Base-by-base conservation (phyloP, 2,113 vertebrate genomes). In the Dicentrarchus labrax region DNA sequence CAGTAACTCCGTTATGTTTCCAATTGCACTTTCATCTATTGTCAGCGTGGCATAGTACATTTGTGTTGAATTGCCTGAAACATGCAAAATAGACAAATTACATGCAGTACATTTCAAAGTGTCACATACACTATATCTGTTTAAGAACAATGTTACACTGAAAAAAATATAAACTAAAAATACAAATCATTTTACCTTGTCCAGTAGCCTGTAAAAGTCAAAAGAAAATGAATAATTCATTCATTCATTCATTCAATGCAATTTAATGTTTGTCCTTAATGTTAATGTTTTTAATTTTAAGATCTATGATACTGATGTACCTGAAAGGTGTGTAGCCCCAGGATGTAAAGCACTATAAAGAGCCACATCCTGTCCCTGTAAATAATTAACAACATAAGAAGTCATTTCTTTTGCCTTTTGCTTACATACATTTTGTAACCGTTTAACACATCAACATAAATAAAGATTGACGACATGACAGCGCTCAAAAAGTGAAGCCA, bases 31-130 rank as follows among this genome's bases (percentile, higher is more conserved):
- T 5, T 19, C 0, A 2, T 95, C 95, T 8, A 92, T 60, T 11
- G 0, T 59, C 75, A 95, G 72, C 54, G 78, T 89, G 24, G 65
- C 0, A 19, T 93, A 93, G 9, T 88, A 67, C 60, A 91, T 77
- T 65, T 90, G 78, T 0, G 90, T 91, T 53, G 83, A 91, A 10
- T 50, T 78, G 0, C 0, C 92, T 94, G 75, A 13, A 91, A 89
- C 3, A 59, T 48, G n/a, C 2, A 70, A 61, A 70, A 45, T 8
- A 48, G 9, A 68, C 15, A 41, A 48, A 56, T 0, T 22, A 30
- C 17, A 59, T 39, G 7, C n/a, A 36, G 15, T 6, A 16, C 12
- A 12, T 48, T 24, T 30, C 5, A 21, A 50, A 65, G 64, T 19
- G 12, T 30, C 30, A 69, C 65, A 30, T 16, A 64, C 2, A 30